Percentiles rank a stretch among this genome's conserved stretches.
Evolutionary conservation across 64 coral and sea anemone species (phyloP).

Genomic region (Montipora cactus): DNA sequence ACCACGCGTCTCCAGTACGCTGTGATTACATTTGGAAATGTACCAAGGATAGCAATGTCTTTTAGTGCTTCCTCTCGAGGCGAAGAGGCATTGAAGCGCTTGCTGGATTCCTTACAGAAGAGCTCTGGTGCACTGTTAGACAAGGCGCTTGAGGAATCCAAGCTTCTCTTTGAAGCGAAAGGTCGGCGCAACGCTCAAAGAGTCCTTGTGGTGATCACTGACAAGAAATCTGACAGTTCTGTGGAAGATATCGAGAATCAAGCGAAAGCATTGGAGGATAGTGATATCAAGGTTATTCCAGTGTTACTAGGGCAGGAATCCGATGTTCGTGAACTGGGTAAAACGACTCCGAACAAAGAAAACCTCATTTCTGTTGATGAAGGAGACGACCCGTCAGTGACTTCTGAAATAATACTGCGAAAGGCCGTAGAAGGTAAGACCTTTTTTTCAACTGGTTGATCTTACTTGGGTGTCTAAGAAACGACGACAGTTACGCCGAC

Average conservation of each 20-base stretch:
- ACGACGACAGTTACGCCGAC: too few species aligned
- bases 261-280: slow-evolving; percentile 55
- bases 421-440: slow-evolving; percentile 71
- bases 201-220: slow-evolving; percentile 67
- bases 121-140: slow-evolving; percentile 40
- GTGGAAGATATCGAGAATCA: slow-evolving; percentile 42
- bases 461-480: too few species aligned
- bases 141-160: slow-evolving; percentile 66
- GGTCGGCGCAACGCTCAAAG: slow-evolving; percentile 62
- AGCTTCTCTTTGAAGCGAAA: slow-evolving; percentile 61
- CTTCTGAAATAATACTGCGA: slow-evolving; percentile 55
- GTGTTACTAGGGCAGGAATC: slow-evolving; percentile 67
- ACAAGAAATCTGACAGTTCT: slow-evolving; percentile 75
- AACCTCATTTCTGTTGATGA: slow-evolving; percentile 66
- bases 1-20: slow-evolving; percentile 56
- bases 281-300: slow-evolving; percentile 73
- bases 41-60: slow-evolving; percentile 34
- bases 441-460: neutral
- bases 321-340: slow-evolving; percentile 44
- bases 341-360: slow-evolving; percentile 63
- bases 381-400: slow-evolving; percentile 37
- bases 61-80: slow-evolving; percentile 25
- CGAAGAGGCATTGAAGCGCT: slow-evolving; percentile 1
- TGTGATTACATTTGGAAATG: slow-evolving; percentile 56
- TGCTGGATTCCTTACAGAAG: slow-evolving; percentile 40